Conservation (phyloP, 2,888 invertebrate species). For the Cataglyphis livida region DNA sequence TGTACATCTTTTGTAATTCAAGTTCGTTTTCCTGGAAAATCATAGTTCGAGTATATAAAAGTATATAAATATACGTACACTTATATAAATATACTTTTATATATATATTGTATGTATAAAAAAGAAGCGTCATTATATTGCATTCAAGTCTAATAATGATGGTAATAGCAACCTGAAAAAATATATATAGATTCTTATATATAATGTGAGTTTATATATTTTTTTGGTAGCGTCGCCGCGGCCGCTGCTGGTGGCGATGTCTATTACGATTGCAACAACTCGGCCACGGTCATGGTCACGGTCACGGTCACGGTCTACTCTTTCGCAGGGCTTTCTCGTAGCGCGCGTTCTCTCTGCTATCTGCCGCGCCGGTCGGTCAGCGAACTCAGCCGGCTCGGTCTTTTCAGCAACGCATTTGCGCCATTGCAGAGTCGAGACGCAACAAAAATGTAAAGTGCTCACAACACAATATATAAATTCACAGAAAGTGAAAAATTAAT, state of each 20-base stretch:
- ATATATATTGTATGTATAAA: too few species aligned
- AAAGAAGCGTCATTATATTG: too few species aligned
- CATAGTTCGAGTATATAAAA: too few species aligned
- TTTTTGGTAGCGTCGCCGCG: not conserved
- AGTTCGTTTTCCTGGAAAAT: not conserved
- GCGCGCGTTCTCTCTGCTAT: constrained; percentile 61
- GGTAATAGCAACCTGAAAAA: too few species aligned
- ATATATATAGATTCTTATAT: too few species aligned
- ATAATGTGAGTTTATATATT: not conserved
- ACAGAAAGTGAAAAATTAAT: constrained; percentile 25
- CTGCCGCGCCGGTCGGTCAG: constrained; percentile 66
- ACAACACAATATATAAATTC: not conserved
- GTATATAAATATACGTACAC: too few species aligned
- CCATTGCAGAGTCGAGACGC: not conserved
- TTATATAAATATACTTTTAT: too few species aligned
- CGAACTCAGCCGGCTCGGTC: constrained; percentile 63
- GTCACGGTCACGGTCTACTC: constrained; percentile 73
- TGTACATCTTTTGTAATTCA: not conserved
- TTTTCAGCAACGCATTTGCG: constrained; percentile 38
- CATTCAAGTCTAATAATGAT: too few species aligned
- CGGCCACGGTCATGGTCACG: constrained; percentile 72
- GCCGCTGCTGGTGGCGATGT: not conserved
- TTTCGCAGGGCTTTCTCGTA: constrained; percentile 71
- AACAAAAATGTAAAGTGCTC: not conserved
- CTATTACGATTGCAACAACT: constrained; percentile 52